A percentile compares a stretch with the other conserved stretches of the same genome.
These are phyloP conservation scores for Microcebus murinus DNA, from an alignment of 2,113 vertebrate genomes.

Conservation along the genomic window DNA sequence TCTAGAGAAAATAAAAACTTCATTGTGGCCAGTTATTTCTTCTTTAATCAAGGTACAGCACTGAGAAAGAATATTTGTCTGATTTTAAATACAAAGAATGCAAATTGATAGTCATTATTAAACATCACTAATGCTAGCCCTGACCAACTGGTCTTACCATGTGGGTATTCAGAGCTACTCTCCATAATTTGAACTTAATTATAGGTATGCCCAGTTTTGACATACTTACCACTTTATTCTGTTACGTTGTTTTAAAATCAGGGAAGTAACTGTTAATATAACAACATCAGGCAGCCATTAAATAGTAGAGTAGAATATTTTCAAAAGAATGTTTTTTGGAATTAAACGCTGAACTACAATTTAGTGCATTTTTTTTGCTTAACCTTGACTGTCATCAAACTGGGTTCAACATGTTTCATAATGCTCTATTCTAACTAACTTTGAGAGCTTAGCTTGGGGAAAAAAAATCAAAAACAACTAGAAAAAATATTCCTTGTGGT, in stretches of 20 bases:
- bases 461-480: background rate
- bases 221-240: background rate
- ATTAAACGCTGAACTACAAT: background rate
- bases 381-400: background rate
- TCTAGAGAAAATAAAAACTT: background rate
- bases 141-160: background rate
- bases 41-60: background rate
- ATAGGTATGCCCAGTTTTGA: background rate
- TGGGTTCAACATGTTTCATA: background rate
- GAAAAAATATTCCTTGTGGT: background rate
- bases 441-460: background rate
- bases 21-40: background rate
- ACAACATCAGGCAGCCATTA: background rate
- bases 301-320: constrained; percentile 16
- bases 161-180: background rate
- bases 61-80: background rate
- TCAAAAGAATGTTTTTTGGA: background rate
- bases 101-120: background rate
- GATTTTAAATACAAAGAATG: background rate
- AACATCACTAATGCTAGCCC: background rate
- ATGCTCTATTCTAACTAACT: background rate
- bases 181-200: background rate
- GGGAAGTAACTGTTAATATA: constrained; percentile 19
- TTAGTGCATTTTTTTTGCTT: background rate
- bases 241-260: background rate